These are phyloP conservation scores for Amitus sp. DNA, from an alignment of 2,888 invertebrate species.

Conservation along the genomic window DNA sequence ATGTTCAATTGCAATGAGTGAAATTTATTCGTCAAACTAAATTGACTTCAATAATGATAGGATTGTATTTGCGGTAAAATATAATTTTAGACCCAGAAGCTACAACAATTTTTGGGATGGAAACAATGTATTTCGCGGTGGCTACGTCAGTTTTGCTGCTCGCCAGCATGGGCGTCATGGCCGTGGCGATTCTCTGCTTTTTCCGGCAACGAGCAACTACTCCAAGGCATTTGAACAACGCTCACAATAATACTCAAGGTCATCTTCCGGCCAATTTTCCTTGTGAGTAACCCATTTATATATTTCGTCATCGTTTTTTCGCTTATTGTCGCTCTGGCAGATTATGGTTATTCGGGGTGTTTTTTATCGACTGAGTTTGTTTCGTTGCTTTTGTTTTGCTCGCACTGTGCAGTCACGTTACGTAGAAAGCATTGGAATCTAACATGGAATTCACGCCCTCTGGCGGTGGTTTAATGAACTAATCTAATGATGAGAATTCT, in stretches of 20 bases:
- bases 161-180: slow-evolving; percentile 75
- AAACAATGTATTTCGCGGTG: slow-evolving; percentile 80
- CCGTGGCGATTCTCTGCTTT: slow-evolving; percentile 79
- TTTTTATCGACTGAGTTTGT: neutral
- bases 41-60: no score
- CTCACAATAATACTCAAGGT: slow-evolving; percentile 60
- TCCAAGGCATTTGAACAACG: slow-evolving; percentile 60
- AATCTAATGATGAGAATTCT: no score
- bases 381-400: slow-evolving; percentile 2
- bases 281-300: slow-evolving; percentile 54
- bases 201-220: slow-evolving; percentile 74
- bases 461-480: no score
- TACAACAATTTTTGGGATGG: slow-evolving; percentile 76
- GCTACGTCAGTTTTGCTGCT: slow-evolving; percentile 77
- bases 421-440: no score
- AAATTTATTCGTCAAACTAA: no score
- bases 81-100: slow-evolving; percentile 69
- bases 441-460: no score
- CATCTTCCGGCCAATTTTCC: slow-evolving; percentile 63
- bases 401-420: neutral
- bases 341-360: slow-evolving; percentile 11
- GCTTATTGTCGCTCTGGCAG: slow-evolving; percentile 15
- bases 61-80: no score
- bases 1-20: no score
- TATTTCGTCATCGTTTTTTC: slow-evolving; percentile 15